phyloP scores from a whole-genome alignment of 2,113 vertebrate genomes.

The Romanogobio albipinnatus region DNA sequence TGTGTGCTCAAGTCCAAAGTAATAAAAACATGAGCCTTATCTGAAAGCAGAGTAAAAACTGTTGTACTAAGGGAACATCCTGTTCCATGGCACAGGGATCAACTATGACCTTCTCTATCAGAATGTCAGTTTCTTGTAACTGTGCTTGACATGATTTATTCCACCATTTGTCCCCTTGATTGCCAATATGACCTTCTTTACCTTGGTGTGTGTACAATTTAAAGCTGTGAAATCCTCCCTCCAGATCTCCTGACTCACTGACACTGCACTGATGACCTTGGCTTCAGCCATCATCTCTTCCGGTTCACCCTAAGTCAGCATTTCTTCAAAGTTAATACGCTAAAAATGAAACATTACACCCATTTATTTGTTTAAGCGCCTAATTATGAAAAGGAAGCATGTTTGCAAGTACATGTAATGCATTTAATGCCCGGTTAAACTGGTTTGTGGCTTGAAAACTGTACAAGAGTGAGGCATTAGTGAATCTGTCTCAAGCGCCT shows the following conservation, averaged over 20 bases:
- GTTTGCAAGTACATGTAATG: background rate
- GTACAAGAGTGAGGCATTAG: background rate
- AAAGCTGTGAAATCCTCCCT: slow-evolving; percentile 27
- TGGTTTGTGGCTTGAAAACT: background rate
- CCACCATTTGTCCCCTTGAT: slow-evolving; percentile 20
- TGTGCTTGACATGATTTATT: slow-evolving; percentile 35
- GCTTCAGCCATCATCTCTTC: background rate
- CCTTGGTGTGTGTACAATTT: slow-evolving; percentile 11
- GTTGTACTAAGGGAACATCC: background rate
- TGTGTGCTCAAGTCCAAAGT: background rate
- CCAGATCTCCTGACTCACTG: slow-evolving; percentile 17
- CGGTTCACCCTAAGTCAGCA: background rate
- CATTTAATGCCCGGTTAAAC: background rate
- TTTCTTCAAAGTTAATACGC: background rate
- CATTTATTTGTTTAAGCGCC: background rate
- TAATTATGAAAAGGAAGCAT: background rate
- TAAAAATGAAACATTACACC: background rate
- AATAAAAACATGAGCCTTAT: background rate
- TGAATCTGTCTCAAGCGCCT: background rate
- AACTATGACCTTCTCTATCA: slow-evolving; percentile 21
- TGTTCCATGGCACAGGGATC: background rate
- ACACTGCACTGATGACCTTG: slow-evolving; percentile 23
- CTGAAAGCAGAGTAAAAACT: background rate
- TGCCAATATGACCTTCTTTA: slow-evolving; percentile 34
- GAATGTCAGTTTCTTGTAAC: slow-evolving; percentile 13